Conservation (phyloP, 2,888 invertebrate species). For the Latheticus oryzae region DNA sequence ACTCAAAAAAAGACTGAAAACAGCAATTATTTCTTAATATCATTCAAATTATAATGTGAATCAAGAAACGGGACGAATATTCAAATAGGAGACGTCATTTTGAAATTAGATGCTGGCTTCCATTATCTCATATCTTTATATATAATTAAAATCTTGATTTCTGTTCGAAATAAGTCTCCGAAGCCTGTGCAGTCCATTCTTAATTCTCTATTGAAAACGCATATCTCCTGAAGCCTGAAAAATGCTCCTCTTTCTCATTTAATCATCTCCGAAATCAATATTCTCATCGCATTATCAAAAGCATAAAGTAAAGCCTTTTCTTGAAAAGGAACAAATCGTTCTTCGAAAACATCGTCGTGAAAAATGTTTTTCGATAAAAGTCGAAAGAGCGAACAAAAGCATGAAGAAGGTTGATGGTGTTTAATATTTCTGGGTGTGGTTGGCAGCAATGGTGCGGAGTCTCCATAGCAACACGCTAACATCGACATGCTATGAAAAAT, state of each 20-base stretch:
- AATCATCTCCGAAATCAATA: neutral
- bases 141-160: too few relatives aligned
- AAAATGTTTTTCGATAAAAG: slow-evolving; percentile 38
- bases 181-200: too few relatives aligned
- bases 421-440: slow-evolving; percentile 57
- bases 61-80: too few relatives aligned
- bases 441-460: slow-evolving; percentile 61
- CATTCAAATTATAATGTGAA: too few relatives aligned
- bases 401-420: slow-evolving; percentile 49
- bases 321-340: slow-evolving; percentile 21
- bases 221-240: slow-evolving; percentile 13
- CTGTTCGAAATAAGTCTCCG: too few relatives aligned
- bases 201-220: too few relatives aligned
- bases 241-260: slow-evolving; percentile 5
- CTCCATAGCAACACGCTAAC: slow-evolving; percentile 60
- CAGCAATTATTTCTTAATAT: too few relatives aligned
- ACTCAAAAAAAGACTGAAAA: too few relatives aligned
- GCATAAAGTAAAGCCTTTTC: slow-evolving; percentile 18
- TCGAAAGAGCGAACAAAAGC: slow-evolving; percentile 11
- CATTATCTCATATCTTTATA: too few relatives aligned
- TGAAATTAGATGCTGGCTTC: too few relatives aligned
- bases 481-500: slow-evolving; percentile 63
- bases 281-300: slow-evolving; percentile 21
- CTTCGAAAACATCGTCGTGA: slow-evolving; percentile 23
- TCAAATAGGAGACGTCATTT: too few relatives aligned